Percentiles rank a stretch among this genome's conserved stretches.
Conservation (phyloP, 2,797 vertebrate species). For the Balearica regulorum region DNA sequence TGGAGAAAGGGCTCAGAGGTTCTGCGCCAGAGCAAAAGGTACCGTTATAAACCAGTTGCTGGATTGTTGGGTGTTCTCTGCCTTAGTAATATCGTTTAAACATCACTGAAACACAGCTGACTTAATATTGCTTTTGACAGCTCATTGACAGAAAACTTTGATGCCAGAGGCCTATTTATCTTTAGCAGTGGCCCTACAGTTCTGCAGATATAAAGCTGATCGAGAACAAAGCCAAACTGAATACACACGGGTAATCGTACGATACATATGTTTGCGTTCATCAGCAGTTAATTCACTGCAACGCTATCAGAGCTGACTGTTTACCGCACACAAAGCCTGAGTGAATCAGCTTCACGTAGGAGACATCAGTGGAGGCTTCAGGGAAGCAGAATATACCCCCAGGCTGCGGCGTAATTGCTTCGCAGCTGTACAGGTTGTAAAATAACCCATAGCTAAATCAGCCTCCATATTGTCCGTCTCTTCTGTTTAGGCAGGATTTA, state of each 20-base stretch:
- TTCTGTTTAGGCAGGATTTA: not conserved
- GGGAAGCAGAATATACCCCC: not conserved
- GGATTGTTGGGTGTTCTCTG: not conserved
- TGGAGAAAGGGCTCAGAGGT: conserved; percentile 80
- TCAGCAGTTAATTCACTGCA: not conserved
- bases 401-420: not conserved
- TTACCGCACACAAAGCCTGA: not conserved
- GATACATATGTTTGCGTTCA: not conserved
- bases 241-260: rapidly evolving
- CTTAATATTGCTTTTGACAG: not conserved
- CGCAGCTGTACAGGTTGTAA: not conserved
- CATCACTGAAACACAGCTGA: not conserved
- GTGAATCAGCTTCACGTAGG: not conserved
- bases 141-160: not conserved
- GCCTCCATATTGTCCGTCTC: no score
- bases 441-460: not conserved
- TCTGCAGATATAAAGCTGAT: not conserved
- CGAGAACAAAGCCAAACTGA: not conserved
- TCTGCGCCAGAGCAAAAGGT: conserved; percentile 79
- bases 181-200: not conserved
- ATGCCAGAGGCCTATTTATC: not conserved
- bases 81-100: not conserved
- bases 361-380: not conserved
- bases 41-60: not conserved
- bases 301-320: not conserved